These are phyloP conservation scores for Tichodroma muraria DNA, from an alignment of 2,113 vertebrate genomes.

Conservation along the genomic window DNA sequence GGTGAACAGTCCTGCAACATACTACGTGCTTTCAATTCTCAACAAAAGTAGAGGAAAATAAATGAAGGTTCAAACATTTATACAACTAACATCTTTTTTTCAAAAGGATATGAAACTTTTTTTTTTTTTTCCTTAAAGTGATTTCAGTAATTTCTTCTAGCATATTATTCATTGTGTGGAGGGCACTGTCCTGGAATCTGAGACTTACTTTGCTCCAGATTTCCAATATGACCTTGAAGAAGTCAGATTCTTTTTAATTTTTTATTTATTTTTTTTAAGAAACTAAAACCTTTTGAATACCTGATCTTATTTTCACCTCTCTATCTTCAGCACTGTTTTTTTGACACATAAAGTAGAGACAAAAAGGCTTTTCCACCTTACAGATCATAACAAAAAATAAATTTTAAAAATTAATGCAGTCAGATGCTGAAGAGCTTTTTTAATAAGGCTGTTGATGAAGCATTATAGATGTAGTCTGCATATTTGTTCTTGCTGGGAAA, in stretches of 20 bases:
- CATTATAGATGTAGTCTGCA: not conserved
- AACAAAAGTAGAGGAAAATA: not conserved
- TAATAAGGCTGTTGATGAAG: not conserved
- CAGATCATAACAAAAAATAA: not conserved
- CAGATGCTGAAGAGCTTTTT: not conserved
- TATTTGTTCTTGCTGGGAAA: not conserved
- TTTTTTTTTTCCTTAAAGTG: not conserved
- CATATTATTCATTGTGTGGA: not conserved
- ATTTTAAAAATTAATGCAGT: not conserved
- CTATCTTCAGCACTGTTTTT: not conserved
- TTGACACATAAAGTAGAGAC: not conserved
- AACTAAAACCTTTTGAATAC: not conserved
- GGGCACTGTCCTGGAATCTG: not conserved
- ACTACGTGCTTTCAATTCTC: not conserved
- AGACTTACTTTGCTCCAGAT: not conserved
- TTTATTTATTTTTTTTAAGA: not conserved
- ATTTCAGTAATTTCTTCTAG: not conserved
- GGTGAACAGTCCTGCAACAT: not conserved
- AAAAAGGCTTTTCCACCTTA: not conserved
- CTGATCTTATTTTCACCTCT: not conserved
- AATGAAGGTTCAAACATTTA: not conserved
- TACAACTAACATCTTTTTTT: not conserved
- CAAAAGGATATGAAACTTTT: not conserved
- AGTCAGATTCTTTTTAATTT: not conserved
- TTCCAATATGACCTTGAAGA: not conserved